Conservation (phyloP, 2,113 vertebrate species). For the Pseudorasbora parva region DNA sequence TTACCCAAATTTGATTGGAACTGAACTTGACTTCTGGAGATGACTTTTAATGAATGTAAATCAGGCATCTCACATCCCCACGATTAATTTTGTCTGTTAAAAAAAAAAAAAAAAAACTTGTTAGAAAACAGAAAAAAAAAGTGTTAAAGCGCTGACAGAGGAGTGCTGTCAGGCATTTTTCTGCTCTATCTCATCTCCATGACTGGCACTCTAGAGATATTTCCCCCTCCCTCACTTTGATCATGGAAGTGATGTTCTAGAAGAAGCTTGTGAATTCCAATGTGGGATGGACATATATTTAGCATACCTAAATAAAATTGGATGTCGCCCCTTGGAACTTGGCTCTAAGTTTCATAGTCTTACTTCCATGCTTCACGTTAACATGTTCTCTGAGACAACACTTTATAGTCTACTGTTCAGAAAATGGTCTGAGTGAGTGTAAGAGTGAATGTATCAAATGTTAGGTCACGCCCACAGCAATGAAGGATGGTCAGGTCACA, state of each 20-base stretch:
- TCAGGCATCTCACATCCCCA: constrained; percentile 99
- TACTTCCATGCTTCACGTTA: background rate
- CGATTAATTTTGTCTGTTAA: constrained; percentile 99
- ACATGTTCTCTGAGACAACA: background rate
- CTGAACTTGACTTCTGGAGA: constrained; percentile 83
- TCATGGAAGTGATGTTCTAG: constrained; percentile 69
- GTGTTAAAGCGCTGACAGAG: constrained; percentile 74
- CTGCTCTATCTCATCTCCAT: constrained; percentile 74
- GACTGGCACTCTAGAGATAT: constrained; percentile 76
- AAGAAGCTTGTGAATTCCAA: constrained; percentile 76
- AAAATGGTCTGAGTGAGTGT: background rate
- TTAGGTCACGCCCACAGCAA: background rate
- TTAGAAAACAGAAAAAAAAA: constrained; percentile 67
- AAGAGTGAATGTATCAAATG: background rate
- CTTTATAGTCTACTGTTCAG: background rate
- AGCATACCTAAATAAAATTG: constrained; percentile 13
- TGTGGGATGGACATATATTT: constrained; percentile 64
- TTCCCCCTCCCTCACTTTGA: constrained; percentile 70
- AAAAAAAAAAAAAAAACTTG: constrained; percentile 97
- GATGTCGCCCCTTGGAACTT: background rate
- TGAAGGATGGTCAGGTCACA: background rate
- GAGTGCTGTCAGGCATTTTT: constrained; percentile 74
- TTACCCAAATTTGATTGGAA: constrained; percentile 83
- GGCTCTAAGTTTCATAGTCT: background rate
- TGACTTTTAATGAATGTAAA: constrained; percentile 99